phyloP scores from a whole-genome alignment of 1,140 invertebrate species.

The Lysiphlebus fabarum region DNA sequence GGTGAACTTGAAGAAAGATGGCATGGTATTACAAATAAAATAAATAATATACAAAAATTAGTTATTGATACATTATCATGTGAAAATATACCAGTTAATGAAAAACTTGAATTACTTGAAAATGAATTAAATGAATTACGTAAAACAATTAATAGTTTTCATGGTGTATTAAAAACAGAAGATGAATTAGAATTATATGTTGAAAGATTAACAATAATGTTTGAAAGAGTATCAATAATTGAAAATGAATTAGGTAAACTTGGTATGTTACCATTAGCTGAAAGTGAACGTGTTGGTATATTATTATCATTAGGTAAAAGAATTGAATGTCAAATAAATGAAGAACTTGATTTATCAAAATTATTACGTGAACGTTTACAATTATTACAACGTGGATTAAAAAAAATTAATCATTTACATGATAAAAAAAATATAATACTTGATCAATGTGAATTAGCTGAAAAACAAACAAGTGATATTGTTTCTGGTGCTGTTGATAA shows the following conservation, averaged over 20 bases:
- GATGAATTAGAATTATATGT: slow-evolving; percentile 78
- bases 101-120: slow-evolving; percentile 70
- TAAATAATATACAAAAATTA: slow-evolving; percentile 64
- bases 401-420: slow-evolving; percentile 64
- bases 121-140: slow-evolving; percentile 70
- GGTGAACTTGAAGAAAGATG: slow-evolving; percentile 73
- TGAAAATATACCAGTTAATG: slow-evolving; percentile 66
- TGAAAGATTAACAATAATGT: slow-evolving; percentile 72
- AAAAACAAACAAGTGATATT: slow-evolving; percentile 67
- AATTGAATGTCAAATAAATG: slow-evolving; percentile 66
- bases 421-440: slow-evolving; percentile 61
- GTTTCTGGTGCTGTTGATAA: slow-evolving; percentile 67
- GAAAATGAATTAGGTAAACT: slow-evolving; percentile 74
- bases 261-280: slow-evolving; percentile 66
- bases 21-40: slow-evolving; percentile 63
- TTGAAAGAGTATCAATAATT: slow-evolving; percentile 68
- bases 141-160: slow-evolving; percentile 64
- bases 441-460: slow-evolving; percentile 68
- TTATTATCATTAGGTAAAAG: slow-evolving; percentile 65
- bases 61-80: slow-evolving; percentile 67
- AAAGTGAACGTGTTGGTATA: slow-evolving; percentile 72
- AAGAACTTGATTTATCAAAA: slow-evolving; percentile 71
- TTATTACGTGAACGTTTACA: slow-evolving; percentile 69
- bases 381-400: slow-evolving; percentile 66
- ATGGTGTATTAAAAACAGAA: slow-evolving; percentile 75